Evolutionary conservation across 2,888 invertebrate species (phyloP).

Genomic region (Clunio marinus): DNA sequence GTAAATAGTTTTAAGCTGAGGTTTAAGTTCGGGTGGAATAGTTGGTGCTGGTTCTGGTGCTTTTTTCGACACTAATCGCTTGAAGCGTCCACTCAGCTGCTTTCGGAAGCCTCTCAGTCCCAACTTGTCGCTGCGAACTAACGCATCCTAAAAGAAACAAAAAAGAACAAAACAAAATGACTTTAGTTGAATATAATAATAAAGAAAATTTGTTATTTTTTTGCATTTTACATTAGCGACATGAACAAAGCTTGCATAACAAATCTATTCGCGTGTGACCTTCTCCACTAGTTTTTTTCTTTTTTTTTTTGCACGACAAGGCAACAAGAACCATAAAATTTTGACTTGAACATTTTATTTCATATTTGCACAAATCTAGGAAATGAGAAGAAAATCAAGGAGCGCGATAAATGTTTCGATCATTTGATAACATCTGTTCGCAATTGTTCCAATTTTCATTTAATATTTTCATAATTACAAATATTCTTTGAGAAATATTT

Average conservation of each 20-base stretch:
- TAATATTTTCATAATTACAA: too few relatives aligned
- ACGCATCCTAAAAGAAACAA: slow-evolving; percentile 65
- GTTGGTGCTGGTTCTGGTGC: slow-evolving; percentile 74
- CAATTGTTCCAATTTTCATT: too few relatives aligned
- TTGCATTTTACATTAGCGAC: background rate
- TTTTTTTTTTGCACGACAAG: too few relatives aligned
- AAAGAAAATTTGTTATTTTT: slow-evolving; percentile 38
- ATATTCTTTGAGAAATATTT: too few relatives aligned
- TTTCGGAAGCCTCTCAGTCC: slow-evolving; percentile 80
- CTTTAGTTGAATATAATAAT: slow-evolving; percentile 38
- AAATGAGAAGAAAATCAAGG: too few relatives aligned
- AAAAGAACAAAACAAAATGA: slow-evolving; percentile 45
- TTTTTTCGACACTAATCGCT: slow-evolving; percentile 79
- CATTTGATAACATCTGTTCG: too few relatives aligned
- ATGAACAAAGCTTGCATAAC: background rate
- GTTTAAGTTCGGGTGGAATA: slow-evolving; percentile 81
- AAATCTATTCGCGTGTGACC: too few relatives aligned
- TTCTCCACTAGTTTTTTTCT: too few relatives aligned
- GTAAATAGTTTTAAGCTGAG: slow-evolving; percentile 83
- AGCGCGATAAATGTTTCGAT: too few relatives aligned
- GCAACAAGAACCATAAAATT: too few relatives aligned
- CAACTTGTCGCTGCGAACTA: slow-evolving; percentile 65
- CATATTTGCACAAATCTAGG: too few relatives aligned
- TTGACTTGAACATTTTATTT: too few relatives aligned
- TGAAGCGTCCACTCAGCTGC: slow-evolving; percentile 81